These are phyloP conservation scores for Montipora capricornis DNA, from an alignment of 64 coral and sea anemone genomes.

Conservation along the genomic window DNA sequence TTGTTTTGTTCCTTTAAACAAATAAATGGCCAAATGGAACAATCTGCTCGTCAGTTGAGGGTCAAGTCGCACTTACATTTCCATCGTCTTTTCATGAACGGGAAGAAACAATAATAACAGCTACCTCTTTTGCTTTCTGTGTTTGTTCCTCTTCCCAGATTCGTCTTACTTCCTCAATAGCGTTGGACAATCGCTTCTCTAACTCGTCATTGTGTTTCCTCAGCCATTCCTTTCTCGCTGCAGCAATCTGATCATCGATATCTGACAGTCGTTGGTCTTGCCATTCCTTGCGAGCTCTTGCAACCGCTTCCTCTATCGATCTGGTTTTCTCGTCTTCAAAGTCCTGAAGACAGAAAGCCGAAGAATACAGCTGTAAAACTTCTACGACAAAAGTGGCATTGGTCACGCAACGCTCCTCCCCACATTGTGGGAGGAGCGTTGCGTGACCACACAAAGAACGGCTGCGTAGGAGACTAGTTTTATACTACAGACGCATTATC, in stretches of 20 bases:
- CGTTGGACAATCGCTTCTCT: constrained; percentile 50
- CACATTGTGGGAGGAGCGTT: too few species aligned
- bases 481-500: too few species aligned
- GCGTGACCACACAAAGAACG: too few species aligned
- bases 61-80: too few species aligned
- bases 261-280: background rate
- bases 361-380: background rate
- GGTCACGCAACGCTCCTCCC: too few species aligned
- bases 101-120: background rate
- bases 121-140: constrained; percentile 46
- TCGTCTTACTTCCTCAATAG: constrained; percentile 61
- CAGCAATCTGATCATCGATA: constrained; percentile 37
- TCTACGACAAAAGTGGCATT: background rate
- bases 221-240: constrained; percentile 36
- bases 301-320: constrained; percentile 26
- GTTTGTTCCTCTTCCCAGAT: constrained; percentile 73
- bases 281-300: constrained; percentile 61
- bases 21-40: too few species aligned
- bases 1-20: too few species aligned
- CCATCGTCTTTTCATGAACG: too few species aligned
- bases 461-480: too few species aligned
- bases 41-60: too few species aligned
- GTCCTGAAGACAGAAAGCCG: background rate
- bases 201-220: constrained; percentile 63
- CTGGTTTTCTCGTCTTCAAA: background rate